Evolutionary conservation across 2,888 invertebrate genomes (phyloP), one percentile per base, ranked within the genome.

Genomic region (Xestoiulus laeticollis): DNA sequence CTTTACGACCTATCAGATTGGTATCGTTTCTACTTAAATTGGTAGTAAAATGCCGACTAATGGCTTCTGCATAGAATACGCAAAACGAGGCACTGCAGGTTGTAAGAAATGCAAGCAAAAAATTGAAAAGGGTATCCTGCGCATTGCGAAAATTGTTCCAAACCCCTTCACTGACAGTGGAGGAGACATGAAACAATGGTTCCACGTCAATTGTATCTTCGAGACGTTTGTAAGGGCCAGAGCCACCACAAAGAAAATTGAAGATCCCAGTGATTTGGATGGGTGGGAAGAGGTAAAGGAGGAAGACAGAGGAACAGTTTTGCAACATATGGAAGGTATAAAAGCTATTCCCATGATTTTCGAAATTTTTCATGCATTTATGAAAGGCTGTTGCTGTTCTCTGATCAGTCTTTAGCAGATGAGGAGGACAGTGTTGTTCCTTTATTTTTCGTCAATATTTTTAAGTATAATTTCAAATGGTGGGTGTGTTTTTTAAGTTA

Each of bases 71-170:
- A 94, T 95, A 14, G 97, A 97, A 90, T 94, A 95, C 89, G 96
- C 97, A 0, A 97, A 97, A 92, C 94, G 95, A 16, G 96, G 96
- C 0, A 93, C 96, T 86, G 96, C 97, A 0, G 94, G 94, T 19
- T 98, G 98, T 91, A 97, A 97, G 92, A 96, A 95, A 90, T 98
- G 97, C 92, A 97, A 97, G 92, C 93, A 94, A 88, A 95, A 95
- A 90, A 95, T 96, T 90, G 94, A 94, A 0, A 94, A 94, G 91
- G 96, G 95, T 32, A 93, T 94, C 88, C 91, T 97, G 84, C 93
- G 97, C 88, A 92, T 97, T 85, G 97, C 96, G 0, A 97, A 97
- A 92, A 89, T 96, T 26, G 94, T 94, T 5, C 92, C 95, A 0
- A 97, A 96, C 92, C 96, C 96, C 0, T 97, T 96, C 91, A 94